These are phyloP conservation scores for Patella depressa DNA, from an alignment of 2,888 invertebrate genomes.

Conservation along the genomic window DNA sequence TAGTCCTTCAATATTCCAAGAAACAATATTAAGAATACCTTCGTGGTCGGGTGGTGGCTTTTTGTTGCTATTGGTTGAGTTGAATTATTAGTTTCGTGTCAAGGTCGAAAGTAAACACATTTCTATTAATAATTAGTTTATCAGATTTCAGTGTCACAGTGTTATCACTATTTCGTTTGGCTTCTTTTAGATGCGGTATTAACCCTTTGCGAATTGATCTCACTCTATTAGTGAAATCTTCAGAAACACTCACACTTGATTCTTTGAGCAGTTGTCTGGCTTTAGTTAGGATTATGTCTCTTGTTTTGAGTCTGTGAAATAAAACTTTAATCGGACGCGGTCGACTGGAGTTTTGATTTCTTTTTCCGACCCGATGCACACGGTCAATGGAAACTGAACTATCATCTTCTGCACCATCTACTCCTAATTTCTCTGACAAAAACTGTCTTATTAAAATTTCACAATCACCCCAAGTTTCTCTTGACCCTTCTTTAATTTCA, in stretches of 20 bases:
- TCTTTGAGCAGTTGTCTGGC: constrained; percentile 8
- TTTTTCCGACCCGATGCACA: constrained; percentile 3
- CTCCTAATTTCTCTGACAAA: not conserved
- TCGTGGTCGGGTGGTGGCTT: not conserved
- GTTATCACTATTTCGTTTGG: not conserved
- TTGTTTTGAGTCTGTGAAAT: constrained; percentile 8
- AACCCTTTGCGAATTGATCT: not conserved
- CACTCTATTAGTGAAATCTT: not conserved
- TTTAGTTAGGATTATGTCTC: constrained; percentile 1
- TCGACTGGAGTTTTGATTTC: not conserved
- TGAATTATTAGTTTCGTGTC: not conserved
- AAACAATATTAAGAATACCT: not conserved
- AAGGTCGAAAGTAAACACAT: not conserved
- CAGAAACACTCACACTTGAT: not conserved
- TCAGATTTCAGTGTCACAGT: not conserved
- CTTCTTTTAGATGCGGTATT: not conserved
- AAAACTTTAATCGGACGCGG: constrained; percentile 3
- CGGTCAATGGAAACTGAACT: constrained; percentile 1
- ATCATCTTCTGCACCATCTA: not conserved
- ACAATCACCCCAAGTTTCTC: not conserved
- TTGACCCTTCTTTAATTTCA: not conserved
- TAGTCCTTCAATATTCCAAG: not conserved
- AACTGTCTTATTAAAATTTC: not conserved
- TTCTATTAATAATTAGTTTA: not conserved
- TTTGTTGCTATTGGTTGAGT: constrained; percentile 4